Evolutionary conservation across 1,140 invertebrate species (phyloP).

Genomic region (Trichonephila clavipes): DNA sequence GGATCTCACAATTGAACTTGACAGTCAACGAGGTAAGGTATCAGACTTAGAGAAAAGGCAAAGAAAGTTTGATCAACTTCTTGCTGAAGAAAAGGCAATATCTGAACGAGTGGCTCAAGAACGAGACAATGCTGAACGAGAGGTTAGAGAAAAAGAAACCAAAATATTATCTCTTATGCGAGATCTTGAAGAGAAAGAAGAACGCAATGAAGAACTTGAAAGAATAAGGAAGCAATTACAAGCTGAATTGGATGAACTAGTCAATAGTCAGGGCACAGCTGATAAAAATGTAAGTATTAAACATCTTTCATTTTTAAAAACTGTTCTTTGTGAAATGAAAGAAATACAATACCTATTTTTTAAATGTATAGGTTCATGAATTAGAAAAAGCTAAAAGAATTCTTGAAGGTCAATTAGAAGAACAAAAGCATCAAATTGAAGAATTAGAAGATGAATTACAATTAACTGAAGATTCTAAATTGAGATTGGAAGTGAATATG

Average conservation of each 20-base stretch:
- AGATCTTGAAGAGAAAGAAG: constrained; percentile 93
- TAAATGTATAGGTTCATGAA: constrained; percentile 86
- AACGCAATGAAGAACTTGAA: constrained; percentile 95
- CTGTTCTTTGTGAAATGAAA: not conserved
- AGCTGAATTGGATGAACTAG: constrained; percentile 96
- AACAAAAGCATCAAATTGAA: constrained; percentile 96
- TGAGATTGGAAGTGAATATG: constrained; percentile 98
- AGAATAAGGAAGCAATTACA: constrained; percentile 91
- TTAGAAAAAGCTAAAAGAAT: constrained; percentile 97
- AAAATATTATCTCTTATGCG: constrained; percentile 93
- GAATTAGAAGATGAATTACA: constrained; percentile 99
- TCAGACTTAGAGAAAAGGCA: constrained; percentile 97
- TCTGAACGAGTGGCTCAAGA: constrained; percentile 90
- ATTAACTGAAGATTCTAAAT: constrained; percentile 97
- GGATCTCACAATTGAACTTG: constrained; percentile 87
- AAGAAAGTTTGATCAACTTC: constrained; percentile 97
- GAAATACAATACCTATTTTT: not conserved
- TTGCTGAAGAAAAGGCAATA: constrained; percentile 93
- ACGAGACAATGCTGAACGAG: constrained; percentile 93
- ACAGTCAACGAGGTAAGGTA: constrained; percentile 91
- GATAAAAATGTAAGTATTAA: constrained; percentile 91
- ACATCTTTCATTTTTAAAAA: not conserved
- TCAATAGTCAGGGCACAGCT: constrained; percentile 96
- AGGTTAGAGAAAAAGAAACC: constrained; percentile 98
- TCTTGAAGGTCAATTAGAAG: constrained; percentile 94